These are phyloP conservation scores for Drosophila kepulauana DNA, from an alignment of 1,140 invertebrate species.

Conservation along the genomic window DNA sequence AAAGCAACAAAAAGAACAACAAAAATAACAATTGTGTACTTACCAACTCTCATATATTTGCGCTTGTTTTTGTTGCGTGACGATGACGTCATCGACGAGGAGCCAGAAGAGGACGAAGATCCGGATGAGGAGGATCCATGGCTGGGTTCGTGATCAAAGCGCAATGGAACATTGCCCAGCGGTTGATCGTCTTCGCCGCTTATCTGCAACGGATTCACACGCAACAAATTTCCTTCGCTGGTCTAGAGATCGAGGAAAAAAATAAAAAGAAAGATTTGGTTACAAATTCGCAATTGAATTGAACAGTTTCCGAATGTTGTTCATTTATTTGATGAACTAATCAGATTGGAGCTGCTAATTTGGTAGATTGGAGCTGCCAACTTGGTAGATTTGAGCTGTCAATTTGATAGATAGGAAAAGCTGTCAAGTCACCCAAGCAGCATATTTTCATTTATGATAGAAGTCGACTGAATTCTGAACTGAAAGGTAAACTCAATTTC, in stretches of 20 bases:
- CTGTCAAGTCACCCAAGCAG: no score
- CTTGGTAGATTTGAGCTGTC: no score
- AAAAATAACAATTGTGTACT: constrained; percentile 37
- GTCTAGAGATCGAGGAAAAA: constrained; percentile 56
- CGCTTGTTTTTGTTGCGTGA: constrained; percentile 85
- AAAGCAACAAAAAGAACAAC: constrained; percentile 16
- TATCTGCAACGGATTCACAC: constrained; percentile 91
- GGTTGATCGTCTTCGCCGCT: constrained; percentile 85
- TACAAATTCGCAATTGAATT: no score
- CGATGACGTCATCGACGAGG: constrained; percentile 18
- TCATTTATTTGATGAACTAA: no score
- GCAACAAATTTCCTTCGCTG: constrained; percentile 87
- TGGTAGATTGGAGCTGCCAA: no score
- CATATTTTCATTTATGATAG: no score
- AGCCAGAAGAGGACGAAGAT: neutral
- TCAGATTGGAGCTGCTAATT: no score
- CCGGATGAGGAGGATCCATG: neutral
- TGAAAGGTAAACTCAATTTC: no score
- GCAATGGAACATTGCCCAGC: constrained; percentile 73
- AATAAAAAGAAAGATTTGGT: neutral
- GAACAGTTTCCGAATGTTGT: no score
- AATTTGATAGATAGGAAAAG: no score
- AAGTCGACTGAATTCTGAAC: no score
- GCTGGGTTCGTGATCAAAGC: constrained; percentile 54
- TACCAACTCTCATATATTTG: constrained; percentile 85